Percentiles rank a stretch among this genome's conserved stretches.
phyloP scores from a whole-genome alignment of 2,113 vertebrate species.

The Brienomyrus longianalis region DNA sequence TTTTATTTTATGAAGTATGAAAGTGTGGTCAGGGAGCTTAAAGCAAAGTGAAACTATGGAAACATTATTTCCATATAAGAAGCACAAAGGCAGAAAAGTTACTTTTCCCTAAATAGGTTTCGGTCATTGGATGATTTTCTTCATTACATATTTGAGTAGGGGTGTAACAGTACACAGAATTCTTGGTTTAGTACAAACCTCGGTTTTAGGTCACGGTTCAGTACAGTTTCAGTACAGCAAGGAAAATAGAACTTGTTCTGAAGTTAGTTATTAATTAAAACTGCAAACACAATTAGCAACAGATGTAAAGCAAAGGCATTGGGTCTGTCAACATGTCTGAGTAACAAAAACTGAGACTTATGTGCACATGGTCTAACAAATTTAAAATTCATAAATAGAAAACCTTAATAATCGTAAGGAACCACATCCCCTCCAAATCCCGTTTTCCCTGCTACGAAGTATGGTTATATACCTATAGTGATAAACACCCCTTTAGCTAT shows the following conservation, averaged over 20 bases:
- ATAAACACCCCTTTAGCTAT: neutral
- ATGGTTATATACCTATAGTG: neutral
- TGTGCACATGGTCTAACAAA: neutral
- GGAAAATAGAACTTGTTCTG: no score
- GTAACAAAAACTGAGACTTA: no score
- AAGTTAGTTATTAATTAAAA: no score
- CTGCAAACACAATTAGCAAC: neutral
- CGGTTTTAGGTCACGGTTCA: no score
- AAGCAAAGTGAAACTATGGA: neutral
- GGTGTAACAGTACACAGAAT: neutral
- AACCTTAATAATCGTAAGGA: neutral
- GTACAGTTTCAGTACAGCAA: neutral
- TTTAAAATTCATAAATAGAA: neutral
- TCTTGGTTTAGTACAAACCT: no score
- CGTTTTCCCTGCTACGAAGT: neutral
- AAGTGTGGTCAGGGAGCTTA: neutral
- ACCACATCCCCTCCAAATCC: neutral
- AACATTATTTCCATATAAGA: neutral
- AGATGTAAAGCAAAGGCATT: no score
- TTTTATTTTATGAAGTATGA: neutral
- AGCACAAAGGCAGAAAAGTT: neutral
- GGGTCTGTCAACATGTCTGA: no score
- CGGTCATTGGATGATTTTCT: neutral
- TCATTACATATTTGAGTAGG: neutral
- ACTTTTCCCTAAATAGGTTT: neutral